phyloP scores from a whole-genome alignment of 2,888 invertebrate species.

The Chymomyza procnemis region DNA sequence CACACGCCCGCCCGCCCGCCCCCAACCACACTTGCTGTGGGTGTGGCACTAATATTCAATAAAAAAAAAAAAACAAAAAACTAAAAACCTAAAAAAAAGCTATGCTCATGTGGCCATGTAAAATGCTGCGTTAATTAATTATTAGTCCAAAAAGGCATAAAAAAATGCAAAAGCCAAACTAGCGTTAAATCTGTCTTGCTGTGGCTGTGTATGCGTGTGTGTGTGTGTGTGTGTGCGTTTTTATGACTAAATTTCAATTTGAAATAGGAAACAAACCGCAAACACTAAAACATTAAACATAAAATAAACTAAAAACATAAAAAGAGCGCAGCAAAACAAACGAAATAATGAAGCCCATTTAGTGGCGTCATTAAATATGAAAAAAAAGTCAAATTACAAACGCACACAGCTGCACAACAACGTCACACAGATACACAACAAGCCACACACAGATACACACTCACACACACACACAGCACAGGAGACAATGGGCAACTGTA shows the following conservation, averaged over 20 bases:
- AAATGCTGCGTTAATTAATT: conserved; percentile 65
- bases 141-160: conserved; percentile 31
- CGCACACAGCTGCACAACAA: neutral
- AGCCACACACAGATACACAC: too few species aligned
- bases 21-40: conserved; percentile 26
- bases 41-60: conserved; percentile 63
- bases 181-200: conserved; percentile 60
- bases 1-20: conserved; percentile 53
- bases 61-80: conserved; percentile 38
- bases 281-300: conserved; percentile 16
- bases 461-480: neutral
- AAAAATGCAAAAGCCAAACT: conserved; percentile 23
- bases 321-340: conserved; percentile 40
- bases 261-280: conserved; percentile 34
- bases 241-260: conserved; percentile 72
- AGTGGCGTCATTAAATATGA: conserved; percentile 65
- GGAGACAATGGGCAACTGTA: conserved; percentile 47
- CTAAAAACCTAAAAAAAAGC: conserved; percentile 34
- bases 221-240: conserved; percentile 21
- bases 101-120: conserved; percentile 60
- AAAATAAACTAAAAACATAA: conserved; percentile 31
- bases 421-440: neutral
- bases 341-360: conserved; percentile 73
- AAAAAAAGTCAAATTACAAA: conserved; percentile 16
- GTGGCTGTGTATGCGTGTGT: neutral